Base-by-base conservation (phyloP, 2,113 vertebrate genomes). In the Nanger granti region DNA sequence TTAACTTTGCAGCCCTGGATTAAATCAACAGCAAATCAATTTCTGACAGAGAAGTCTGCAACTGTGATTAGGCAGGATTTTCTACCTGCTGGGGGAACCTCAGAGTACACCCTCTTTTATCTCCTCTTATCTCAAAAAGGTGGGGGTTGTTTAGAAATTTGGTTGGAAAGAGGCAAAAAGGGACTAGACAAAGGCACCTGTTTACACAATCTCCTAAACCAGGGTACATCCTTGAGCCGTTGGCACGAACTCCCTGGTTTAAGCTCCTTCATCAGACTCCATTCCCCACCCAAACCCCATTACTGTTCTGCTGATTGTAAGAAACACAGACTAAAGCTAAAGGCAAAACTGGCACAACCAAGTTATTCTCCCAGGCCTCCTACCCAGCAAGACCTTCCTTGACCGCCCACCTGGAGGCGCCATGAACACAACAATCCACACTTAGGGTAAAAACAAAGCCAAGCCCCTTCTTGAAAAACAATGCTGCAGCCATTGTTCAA, bases 391-490 rank as follows among this genome's bases (percentile, higher is more conserved):
- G 26, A 89, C 62, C 86, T 97, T 82, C 85, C 89, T 64, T 69
- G 49, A 89, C 60, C 1, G 1, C 92, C 96, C 97, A 96, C 97
- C 96, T 96, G 92, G 97, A 93, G 96, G 96, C 41, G 64, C 96
- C 95, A 79, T 1, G 13, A 87, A 97, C 85, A 94, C 49, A 97
- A 79, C 79, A 93, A 95, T 41, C n/a, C 55, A 47, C 8, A 9
- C 73, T 79, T 95, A 79, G 86, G 54, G 88, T 79, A 92, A 97
- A 91, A 97, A 87, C 88, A 92, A 97, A 96, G 91, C n/a, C 41
- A 55, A 95, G 54, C 15, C 47, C 57, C 87, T 76, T 84, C 82
- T 91, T 49, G 96, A 82, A 97, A 98, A 97, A 96, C 95, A 97
- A 92, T n/a, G 47, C 29, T 24, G 44, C 12, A 10, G 54, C 85